Conservation (phyloP, 2,888 invertebrate species). For the Heterodera filipjevi region DNA sequence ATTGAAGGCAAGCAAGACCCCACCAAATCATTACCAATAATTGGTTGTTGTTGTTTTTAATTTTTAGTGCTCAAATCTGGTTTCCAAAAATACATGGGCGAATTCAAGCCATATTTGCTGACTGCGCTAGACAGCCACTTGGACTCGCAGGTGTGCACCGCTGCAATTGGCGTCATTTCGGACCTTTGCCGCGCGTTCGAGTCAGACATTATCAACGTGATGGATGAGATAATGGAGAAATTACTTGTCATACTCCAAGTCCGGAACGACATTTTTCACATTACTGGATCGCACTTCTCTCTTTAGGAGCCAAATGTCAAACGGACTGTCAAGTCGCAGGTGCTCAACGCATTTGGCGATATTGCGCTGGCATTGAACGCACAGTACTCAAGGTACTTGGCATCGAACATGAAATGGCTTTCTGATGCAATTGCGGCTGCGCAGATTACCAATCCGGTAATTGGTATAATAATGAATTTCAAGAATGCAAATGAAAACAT, state of each 20-base stretch:
- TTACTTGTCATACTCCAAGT: constrained; percentile 85
- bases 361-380: constrained; percentile 91
- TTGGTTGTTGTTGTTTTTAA: no score
- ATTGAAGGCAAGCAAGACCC: constrained; percentile 65
- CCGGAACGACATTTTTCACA: constrained; percentile 52
- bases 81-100: constrained; percentile 95
- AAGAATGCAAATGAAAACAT: no score
- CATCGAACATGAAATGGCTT: constrained; percentile 73
- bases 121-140: constrained; percentile 90
- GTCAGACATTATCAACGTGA: constrained; percentile 83
- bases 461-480: no score
- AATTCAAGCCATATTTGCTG: constrained; percentile 88
- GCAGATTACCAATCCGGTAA: constrained; percentile 50
- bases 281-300: background rate
- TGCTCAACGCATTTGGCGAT: constrained; percentile 93
- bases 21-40: no score
- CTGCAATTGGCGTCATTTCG: constrained; percentile 94
- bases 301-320: constrained; percentile 81
- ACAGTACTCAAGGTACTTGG: constrained; percentile 89
- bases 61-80: constrained; percentile 79
- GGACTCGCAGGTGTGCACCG: constrained; percentile 78
- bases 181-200: constrained; percentile 92
- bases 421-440: constrained; percentile 35
- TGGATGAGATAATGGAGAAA: constrained; percentile 92
- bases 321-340: constrained; percentile 93